phyloP scores from a whole-genome alignment of 2,888 invertebrate species.

The Thecocarcelia acutangulata region DNA sequence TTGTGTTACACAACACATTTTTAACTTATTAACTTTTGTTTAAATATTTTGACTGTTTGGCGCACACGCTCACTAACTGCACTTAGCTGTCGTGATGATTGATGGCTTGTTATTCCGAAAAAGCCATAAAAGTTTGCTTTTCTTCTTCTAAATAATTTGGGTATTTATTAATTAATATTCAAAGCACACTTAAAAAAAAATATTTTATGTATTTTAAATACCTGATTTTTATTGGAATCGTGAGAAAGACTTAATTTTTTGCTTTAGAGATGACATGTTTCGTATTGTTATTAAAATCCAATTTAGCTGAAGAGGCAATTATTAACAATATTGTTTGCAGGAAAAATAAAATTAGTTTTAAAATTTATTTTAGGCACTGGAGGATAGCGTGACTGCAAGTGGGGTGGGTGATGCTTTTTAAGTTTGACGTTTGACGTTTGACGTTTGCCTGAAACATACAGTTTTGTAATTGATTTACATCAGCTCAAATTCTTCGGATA shows the following conservation, averaged over 20 bases:
- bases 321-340: background rate
- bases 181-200: conserved; percentile 50
- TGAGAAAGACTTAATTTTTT: conserved; percentile 46
- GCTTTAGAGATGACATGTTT: conserved; percentile 3
- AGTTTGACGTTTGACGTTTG: too few relatives aligned
- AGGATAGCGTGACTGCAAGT: too few relatives aligned
- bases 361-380: too few relatives aligned
- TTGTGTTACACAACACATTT: conserved; percentile 47
- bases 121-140: background rate
- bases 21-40: background rate
- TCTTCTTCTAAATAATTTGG: conserved; percentile 12
- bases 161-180: conserved; percentile 54
- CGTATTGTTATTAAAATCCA: conserved; percentile 7
- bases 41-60: conserved; percentile 29
- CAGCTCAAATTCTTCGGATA: too few relatives aligned
- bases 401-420: too few relatives aligned
- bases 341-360: background rate
- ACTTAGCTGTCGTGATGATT: conserved; percentile 61
- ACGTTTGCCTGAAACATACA: too few relatives aligned
- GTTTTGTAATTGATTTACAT: too few relatives aligned
- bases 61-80: conserved; percentile 35
- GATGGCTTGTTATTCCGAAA: conserved; percentile 46
- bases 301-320: background rate
- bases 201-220: conserved; percentile 46
- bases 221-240: conserved; percentile 52